Conservation (phyloP, 2,113 vertebrate species). For the Harpagus bidentatus region DNA sequence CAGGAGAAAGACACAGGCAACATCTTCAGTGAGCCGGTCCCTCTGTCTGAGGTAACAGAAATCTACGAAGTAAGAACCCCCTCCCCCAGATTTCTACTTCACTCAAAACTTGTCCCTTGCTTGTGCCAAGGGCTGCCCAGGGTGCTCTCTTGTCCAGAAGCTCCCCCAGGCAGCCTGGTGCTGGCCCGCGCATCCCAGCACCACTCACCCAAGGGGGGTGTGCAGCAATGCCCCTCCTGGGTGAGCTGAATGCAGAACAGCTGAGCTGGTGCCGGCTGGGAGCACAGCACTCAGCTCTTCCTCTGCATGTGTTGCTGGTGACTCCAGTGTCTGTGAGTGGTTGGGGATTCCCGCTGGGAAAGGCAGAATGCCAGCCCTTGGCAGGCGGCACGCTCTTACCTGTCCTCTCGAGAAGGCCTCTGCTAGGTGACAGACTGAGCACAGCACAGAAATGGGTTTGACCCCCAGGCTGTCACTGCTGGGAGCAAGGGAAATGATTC, state of each 20-base stretch:
- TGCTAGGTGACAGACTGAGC: neutral
- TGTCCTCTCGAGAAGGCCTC: neutral
- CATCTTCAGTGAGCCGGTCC: conserved; percentile 96
- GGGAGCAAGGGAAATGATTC: neutral
- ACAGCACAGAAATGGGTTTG: neutral
- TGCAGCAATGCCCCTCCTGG: neutral
- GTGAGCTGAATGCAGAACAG: neutral
- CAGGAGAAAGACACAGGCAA: conserved; percentile 97
- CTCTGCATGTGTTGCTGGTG: neutral
- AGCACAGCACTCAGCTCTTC: neutral
- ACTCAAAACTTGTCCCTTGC: conserved; percentile 57
- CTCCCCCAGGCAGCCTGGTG: neutral
- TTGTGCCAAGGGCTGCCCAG: neutral
- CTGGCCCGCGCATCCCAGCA: neutral
- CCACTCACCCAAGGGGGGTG: neutral
- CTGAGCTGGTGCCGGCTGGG: neutral
- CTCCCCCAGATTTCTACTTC: conserved; percentile 72
- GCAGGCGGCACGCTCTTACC: neutral
- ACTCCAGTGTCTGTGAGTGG: neutral
- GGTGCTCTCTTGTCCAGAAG: neutral
- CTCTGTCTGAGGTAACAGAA: conserved; percentile 96
- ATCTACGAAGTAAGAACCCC: conserved; percentile 84
- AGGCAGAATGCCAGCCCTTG: neutral
- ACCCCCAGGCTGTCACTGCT: neutral
- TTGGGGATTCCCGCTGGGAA: neutral